Conservation (phyloP, 2,113 vertebrate species). For the Regulus satrapa region DNA sequence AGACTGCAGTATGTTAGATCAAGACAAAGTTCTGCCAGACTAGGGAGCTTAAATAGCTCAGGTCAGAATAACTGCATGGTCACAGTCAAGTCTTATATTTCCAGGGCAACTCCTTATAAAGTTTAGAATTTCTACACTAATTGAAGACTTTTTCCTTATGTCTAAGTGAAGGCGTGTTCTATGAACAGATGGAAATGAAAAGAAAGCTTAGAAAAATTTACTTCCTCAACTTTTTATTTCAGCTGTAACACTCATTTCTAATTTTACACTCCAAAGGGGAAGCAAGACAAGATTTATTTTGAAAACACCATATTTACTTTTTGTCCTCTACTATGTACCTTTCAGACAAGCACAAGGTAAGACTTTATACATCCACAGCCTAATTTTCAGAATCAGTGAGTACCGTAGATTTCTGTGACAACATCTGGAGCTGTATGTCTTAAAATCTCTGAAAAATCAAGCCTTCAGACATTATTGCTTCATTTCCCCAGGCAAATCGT, state of each 20-base stretch:
- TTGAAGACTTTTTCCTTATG: not conserved
- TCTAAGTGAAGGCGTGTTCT: not conserved
- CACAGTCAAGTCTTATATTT: not conserved
- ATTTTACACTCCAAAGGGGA: not conserved
- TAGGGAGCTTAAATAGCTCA: not conserved
- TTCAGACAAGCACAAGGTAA: not conserved
- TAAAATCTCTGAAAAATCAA: constrained; percentile 23
- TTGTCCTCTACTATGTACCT: not conserved
- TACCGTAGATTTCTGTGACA: not conserved
- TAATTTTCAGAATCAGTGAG: constrained; percentile 4
- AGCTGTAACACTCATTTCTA: not conserved
- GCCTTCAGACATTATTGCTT: constrained; percentile 25
- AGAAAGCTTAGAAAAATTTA: not conserved
- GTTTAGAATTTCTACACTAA: not conserved
- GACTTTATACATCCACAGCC: not conserved
- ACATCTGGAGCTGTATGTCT: constrained; percentile 8
- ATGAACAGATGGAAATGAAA: not conserved
- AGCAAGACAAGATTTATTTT: not conserved
- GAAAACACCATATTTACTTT: not conserved
- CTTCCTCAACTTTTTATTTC: not conserved
- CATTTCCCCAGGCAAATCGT: constrained; percentile 43
- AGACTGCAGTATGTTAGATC: not conserved
- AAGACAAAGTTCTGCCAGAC: not conserved
- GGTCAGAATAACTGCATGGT: not conserved
- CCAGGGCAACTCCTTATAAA: not conserved